phyloP scores from a whole-genome alignment of 2,888 invertebrate species.

The Xestobium rufovillosum region DNA sequence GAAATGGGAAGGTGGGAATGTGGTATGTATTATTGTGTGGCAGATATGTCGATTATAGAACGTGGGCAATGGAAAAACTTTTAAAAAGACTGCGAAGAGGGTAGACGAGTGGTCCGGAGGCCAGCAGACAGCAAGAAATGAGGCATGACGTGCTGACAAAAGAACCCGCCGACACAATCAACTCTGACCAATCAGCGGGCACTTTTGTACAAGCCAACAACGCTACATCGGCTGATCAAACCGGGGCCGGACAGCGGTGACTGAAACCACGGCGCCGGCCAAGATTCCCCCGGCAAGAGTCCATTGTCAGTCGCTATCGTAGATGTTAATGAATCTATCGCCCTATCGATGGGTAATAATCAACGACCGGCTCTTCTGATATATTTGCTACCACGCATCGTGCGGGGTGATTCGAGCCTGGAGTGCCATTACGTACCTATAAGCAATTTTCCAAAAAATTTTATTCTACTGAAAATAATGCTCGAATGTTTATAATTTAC shows the following conservation, averaged over 20 bases:
- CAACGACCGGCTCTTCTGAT: no score
- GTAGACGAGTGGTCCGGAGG: slow-evolving; percentile 37
- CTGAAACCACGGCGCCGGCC: not conserved
- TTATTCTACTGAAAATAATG: no score
- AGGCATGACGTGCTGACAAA: slow-evolving; percentile 43
- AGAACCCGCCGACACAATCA: slow-evolving; percentile 45
- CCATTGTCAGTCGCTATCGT: not conserved
- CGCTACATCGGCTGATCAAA: slow-evolving; percentile 22
- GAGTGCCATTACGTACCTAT: no score
- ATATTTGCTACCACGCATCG: no score
- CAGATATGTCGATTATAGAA: no score
- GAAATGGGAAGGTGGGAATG: no score
- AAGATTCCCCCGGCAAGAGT: not conserved
- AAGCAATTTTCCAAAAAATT: no score
- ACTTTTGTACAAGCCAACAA: slow-evolving; percentile 35
- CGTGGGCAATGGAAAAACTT: slow-evolving; percentile 14
- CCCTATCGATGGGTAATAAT: not conserved
- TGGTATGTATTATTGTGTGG: no score
- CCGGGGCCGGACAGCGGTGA: slow-evolving; percentile 17
- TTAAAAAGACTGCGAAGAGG: slow-evolving; percentile 28
- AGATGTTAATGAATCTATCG: slow-evolving; percentile 1
- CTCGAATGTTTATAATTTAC: no score
- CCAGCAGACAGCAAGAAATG: slow-evolving; percentile 42
- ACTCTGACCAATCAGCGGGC: slow-evolving; percentile 43
- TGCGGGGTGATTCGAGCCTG: no score